Evolutionary conservation across 2,888 invertebrate genomes (phyloP).

Genomic region (Dasypolia templi): DNA sequence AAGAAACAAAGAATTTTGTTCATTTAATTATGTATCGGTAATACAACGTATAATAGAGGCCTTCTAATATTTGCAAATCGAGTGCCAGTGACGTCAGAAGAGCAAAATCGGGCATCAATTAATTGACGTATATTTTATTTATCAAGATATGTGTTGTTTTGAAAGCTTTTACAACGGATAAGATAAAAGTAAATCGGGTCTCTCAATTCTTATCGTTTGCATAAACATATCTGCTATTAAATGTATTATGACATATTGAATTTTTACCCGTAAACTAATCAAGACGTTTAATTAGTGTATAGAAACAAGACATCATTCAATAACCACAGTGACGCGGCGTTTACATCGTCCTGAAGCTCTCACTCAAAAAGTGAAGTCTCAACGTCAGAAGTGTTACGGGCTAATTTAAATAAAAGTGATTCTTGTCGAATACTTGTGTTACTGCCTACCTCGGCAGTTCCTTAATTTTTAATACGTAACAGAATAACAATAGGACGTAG

Average conservation of each 20-base stretch:
- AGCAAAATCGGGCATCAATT: conserved; percentile 55
- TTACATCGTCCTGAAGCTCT: not conserved
- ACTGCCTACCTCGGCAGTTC: no score
- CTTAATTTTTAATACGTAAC: no score
- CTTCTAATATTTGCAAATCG: conserved; percentile 12
- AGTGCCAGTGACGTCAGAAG: conserved; percentile 40
- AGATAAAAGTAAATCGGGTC: conserved; percentile 41
- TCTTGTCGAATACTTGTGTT: no score
- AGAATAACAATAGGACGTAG: no score
- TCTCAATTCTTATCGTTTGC: conserved; percentile 18
- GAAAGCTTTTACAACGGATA: conserved; percentile 49
- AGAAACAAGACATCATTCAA: not conserved
- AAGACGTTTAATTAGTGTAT: not conserved
- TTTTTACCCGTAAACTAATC: not conserved
- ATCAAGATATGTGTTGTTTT: conserved; percentile 48
- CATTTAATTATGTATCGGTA: conserved; percentile 1
- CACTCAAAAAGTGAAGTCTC: not conserved
- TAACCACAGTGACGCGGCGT: not conserved
- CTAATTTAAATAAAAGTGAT: no score
- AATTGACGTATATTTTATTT: conserved; percentile 31
- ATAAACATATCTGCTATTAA: conserved; percentile 18
- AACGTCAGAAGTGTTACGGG: no score
- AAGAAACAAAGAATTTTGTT: not conserved
- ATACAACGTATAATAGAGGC: not conserved
- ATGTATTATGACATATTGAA: not conserved